Evolutionary conservation across 2,888 invertebrate genomes (phyloP).

Genomic region (Acleris holmiana): DNA sequence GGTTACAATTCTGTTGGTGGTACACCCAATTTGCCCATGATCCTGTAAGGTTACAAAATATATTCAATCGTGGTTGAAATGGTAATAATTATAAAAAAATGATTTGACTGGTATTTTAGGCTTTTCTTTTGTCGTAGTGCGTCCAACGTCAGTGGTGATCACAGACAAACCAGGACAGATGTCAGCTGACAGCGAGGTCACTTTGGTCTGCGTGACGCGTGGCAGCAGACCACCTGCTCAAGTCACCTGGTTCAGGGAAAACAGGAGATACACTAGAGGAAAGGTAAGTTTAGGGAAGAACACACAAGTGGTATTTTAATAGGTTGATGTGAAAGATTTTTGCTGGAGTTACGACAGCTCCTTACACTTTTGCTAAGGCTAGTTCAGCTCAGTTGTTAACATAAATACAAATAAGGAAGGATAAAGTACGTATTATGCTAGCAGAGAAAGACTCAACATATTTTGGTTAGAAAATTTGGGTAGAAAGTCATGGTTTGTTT

Average conservation of each 20-base stretch:
- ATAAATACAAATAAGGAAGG: too few species aligned
- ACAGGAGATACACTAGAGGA: constrained; percentile 88
- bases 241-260: constrained; percentile 92
- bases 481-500: too few species aligned
- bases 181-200: constrained; percentile 90
- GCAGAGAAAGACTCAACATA: not conserved
- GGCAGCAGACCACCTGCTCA: constrained; percentile 94
- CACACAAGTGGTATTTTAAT: too few species aligned
- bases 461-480: too few species aligned
- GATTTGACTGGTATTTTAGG: not conserved
- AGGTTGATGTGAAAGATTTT: not conserved
- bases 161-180: constrained; percentile 90
- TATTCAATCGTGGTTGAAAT: too few species aligned
- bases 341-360: not conserved
- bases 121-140: constrained; percentile 82
- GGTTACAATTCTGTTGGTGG: too few species aligned
- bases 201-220: constrained; percentile 91
- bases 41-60: too few species aligned
- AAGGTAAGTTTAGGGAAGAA: constrained; percentile 84
- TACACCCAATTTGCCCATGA: too few species aligned
- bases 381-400: too few species aligned
- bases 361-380: not conserved
- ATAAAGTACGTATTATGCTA: too few species aligned
- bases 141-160: constrained; percentile 91
- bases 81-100: too few species aligned